Percentiles rank a stretch among this genome's conserved stretches.
Evolutionary conservation across 2,113 vertebrate species (phyloP).

Genomic region (Cyanistes caeruleus): DNA sequence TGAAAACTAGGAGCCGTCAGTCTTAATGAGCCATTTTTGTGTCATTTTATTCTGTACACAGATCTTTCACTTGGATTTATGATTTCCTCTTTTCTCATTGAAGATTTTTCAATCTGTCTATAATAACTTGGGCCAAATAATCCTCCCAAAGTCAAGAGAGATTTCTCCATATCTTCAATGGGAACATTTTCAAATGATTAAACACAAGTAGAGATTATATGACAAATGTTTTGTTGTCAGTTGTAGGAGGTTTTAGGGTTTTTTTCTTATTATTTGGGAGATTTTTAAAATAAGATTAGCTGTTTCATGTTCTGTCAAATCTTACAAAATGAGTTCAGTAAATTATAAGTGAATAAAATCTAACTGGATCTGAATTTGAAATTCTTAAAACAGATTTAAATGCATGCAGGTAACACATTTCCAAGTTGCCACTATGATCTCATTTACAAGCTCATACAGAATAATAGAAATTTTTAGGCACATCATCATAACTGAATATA

Average conservation of each 20-base stretch:
- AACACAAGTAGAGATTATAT: not conserved
- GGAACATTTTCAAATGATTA: not conserved
- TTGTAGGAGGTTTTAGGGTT: not conserved
- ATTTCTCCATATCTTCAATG: not conserved
- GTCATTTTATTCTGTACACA: not conserved
- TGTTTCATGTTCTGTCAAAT: not conserved
- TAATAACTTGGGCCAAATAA: not conserved
- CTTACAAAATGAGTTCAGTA: not conserved
- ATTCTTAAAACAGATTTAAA: not conserved
- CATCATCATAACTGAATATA: not conserved
- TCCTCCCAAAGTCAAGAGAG: not conserved
- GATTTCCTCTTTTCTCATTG: not conserved
- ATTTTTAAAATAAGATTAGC: not conserved
- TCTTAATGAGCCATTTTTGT: not conserved
- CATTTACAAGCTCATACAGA: not conserved
- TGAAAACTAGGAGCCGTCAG: conserved; percentile 3
- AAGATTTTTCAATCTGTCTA: not conserved
- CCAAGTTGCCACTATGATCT: not conserved
- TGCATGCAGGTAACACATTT: not conserved
- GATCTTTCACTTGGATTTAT: not conserved
- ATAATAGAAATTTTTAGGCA: not conserved
- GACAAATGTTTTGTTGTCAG: not conserved
- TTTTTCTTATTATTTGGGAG: not conserved
- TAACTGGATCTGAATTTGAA: not conserved
- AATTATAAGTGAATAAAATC: not conserved